These are phyloP conservation scores for Sturnira hondurensis DNA, from an alignment of 2,113 vertebrate species.

Conservation along the genomic window DNA sequence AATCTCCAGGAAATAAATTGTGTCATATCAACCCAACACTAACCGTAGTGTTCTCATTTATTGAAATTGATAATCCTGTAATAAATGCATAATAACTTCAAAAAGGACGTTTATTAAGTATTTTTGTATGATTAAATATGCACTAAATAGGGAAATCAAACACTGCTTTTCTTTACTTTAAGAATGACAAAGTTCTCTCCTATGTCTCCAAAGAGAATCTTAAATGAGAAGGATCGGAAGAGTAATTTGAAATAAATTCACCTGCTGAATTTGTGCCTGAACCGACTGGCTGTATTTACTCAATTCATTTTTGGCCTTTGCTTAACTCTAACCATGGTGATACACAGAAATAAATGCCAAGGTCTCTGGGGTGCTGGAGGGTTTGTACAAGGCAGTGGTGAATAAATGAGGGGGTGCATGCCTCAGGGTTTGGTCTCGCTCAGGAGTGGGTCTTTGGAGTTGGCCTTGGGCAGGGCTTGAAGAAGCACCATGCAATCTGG, in stretches of 20 bases:
- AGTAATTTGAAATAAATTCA: slow-evolving; percentile 66
- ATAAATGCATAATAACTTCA: slow-evolving; percentile 57
- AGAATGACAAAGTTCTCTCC: slow-evolving; percentile 23
- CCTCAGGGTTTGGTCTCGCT: background rate
- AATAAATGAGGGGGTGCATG: background rate
- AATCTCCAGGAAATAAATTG: slow-evolving; percentile 51
- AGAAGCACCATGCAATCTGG: background rate
- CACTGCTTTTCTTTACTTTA: slow-evolving; percentile 42
- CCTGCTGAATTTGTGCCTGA: slow-evolving; percentile 61
- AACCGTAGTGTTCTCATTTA: slow-evolving; percentile 39
- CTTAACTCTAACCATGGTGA: slow-evolving; percentile 38
- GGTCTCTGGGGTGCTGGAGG: background rate
- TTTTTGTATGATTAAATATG: slow-evolving; percentile 56
- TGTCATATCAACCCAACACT: slow-evolving; percentile 44
- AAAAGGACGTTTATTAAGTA: slow-evolving; percentile 52
- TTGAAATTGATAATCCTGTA: slow-evolving; percentile 41
- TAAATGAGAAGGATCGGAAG: slow-evolving; percentile 22
- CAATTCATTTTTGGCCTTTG: slow-evolving; percentile 66
- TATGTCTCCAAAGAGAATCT: slow-evolving; percentile 35
- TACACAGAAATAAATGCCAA: slow-evolving; percentile 16
- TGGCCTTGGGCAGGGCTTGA: background rate
- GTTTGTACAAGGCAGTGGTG: background rate
- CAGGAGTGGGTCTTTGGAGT: background rate
- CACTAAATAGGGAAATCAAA: slow-evolving; percentile 56
- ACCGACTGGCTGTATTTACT: slow-evolving; percentile 44